Evolutionary conservation across 2,797 vertebrate species (phyloP).

Genomic region (Typhlichthys eigenmanni): DNA sequence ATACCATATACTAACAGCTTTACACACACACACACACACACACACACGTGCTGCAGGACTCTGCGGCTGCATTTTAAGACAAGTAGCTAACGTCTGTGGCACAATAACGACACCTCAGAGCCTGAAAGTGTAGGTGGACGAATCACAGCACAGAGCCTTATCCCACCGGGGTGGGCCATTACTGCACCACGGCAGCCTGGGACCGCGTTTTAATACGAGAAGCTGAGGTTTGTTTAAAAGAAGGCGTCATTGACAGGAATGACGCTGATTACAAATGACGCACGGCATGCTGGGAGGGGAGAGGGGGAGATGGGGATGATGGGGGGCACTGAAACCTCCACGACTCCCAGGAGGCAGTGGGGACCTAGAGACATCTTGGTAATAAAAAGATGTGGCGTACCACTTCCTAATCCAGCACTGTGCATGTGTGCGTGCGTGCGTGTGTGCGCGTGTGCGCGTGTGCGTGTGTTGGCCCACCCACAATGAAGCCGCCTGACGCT

Average conservation of each 20-base stretch:
- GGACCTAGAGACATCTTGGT: conserved; percentile 82
- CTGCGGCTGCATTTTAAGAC: conserved; percentile 15
- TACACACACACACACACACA: no score
- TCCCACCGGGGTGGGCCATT: conserved; percentile 44
- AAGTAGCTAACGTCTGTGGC: conserved; percentile 8
- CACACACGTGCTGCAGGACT: conserved; percentile 1
- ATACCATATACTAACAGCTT: neutral
- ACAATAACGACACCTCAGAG: conserved; percentile 25
- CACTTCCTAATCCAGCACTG: conserved; percentile 85
- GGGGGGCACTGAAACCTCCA: conserved; percentile 54
- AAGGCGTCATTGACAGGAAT: conserved; percentile 45
- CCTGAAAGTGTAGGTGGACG: conserved; percentile 17
- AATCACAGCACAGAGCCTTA: conserved; percentile 18
- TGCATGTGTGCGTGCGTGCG: conserved; percentile 70
- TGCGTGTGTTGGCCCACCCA: conserved; percentile 43
- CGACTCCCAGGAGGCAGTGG: conserved; percentile 69
- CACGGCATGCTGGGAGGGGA: conserved; percentile 45
- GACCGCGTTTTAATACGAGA: conserved; percentile 24
- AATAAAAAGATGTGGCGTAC: conserved; percentile 86
- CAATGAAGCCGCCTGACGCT: conserved; percentile 28
- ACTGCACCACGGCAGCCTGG: conserved; percentile 20
- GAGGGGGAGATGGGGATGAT: conserved; percentile 1
- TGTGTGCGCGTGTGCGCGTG: conserved; percentile 63
- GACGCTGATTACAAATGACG: conserved; percentile 68
- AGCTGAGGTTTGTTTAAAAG: conserved; percentile 38